These are phyloP conservation scores for Capitulum mitella DNA, from an alignment of 2,888 invertebrate genomes.

Conservation along the genomic window DNA sequence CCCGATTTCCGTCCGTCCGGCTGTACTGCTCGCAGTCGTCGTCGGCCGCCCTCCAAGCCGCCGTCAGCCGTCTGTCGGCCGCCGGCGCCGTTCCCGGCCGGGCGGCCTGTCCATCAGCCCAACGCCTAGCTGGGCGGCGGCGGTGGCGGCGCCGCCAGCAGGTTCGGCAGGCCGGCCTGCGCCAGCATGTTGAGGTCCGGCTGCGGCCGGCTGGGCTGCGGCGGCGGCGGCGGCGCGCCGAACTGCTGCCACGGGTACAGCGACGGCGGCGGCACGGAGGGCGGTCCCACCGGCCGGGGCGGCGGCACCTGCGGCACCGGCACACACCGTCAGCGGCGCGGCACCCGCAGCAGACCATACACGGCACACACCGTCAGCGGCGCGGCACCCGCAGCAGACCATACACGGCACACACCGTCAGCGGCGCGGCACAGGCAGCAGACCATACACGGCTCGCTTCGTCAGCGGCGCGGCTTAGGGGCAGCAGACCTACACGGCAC, in stretches of 20 bases:
- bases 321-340: too few species aligned
- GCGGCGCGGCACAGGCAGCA: neutral
- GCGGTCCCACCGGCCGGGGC: neutral
- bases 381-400: too few species aligned
- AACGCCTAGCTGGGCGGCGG: slow-evolving; percentile 51
- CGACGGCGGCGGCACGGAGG: slow-evolving; percentile 32
- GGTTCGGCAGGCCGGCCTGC: slow-evolving; percentile 47
- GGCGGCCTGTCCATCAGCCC: neutral
- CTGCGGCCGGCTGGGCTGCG: slow-evolving; percentile 37
- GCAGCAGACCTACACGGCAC: too few species aligned
- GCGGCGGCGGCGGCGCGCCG: slow-evolving; percentile 32
- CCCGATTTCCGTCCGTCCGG: too few species aligned
- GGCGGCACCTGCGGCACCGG: slow-evolving; percentile 15
- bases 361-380: too few species aligned
- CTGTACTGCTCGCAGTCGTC: too few species aligned
- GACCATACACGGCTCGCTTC: neutral
- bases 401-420: neutral
- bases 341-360: too few species aligned
- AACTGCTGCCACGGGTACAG: slow-evolving; percentile 33
- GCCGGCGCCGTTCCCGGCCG: neutral
- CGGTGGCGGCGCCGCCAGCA: slow-evolving; percentile 61
- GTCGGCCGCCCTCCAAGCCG: too few species aligned
- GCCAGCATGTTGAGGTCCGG: slow-evolving; percentile 44
- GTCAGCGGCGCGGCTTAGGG: too few species aligned
- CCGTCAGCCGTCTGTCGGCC: too few species aligned